These are phyloP conservation scores for Acronicta alni DNA, from an alignment of 2,888 invertebrate genomes.

Conservation along the genomic window DNA sequence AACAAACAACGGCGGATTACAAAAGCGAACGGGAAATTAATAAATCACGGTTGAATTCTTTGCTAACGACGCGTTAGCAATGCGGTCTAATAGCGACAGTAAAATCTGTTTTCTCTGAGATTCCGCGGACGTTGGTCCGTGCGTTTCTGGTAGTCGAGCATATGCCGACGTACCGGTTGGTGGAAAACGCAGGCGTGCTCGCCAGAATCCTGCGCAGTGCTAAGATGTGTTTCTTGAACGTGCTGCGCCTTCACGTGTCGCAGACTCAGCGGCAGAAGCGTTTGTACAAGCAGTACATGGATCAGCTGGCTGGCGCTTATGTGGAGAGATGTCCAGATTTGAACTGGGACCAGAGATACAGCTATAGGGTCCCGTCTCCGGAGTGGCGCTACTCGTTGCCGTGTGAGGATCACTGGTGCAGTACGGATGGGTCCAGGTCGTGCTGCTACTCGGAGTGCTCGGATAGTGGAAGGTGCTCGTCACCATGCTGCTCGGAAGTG, in stretches of 20 bases:
- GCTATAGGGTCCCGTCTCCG: constrained; percentile 68
- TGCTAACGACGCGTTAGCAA: constrained; percentile 68
- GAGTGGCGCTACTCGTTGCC: constrained; percentile 79
- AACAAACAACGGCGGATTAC: constrained; percentile 30
- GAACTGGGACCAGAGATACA: constrained; percentile 74
- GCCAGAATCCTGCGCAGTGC: constrained; percentile 62
- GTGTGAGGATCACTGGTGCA: constrained; percentile 77
- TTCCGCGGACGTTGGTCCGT: constrained; percentile 64
- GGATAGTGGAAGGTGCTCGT: constrained; percentile 84
- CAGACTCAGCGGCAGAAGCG: constrained; percentile 86
- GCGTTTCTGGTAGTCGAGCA: constrained; percentile 67
- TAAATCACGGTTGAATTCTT: constrained; percentile 71
- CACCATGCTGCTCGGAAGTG: constrained; percentile 87
- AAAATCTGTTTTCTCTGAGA: constrained; percentile 77
- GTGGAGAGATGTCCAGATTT: constrained; percentile 81
- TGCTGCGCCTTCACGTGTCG: constrained; percentile 87
- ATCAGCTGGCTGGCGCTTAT: constrained; percentile 84
- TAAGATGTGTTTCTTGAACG: constrained; percentile 90
- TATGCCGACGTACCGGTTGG: constrained; percentile 79
- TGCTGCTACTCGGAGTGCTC: constrained; percentile 78
- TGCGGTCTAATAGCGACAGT: constrained; percentile 69
- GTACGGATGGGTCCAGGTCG: constrained; percentile 72
- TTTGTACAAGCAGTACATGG: constrained; percentile 86
- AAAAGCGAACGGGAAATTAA: constrained; percentile 64
- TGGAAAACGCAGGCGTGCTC: constrained; percentile 67